Percentiles rank a stretch among this genome's conserved stretches.
Evolutionary conservation across 2,797 vertebrate genomes (phyloP).

Genomic region (Sorex maritimensis): DNA sequence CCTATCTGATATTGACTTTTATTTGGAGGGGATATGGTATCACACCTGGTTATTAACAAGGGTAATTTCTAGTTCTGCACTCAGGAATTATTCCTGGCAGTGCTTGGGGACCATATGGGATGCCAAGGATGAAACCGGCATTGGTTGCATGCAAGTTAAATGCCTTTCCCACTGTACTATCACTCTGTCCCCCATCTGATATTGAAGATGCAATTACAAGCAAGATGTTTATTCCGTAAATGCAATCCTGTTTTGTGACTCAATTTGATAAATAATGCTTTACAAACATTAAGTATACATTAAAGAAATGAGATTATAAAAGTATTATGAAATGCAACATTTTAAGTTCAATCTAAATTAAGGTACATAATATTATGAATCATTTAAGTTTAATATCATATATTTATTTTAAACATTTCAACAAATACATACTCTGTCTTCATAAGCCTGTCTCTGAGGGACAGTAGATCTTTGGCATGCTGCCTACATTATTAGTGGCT

Average conservation of each 20-base stretch:
- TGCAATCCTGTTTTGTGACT: background rate
- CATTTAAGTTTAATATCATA: background rate
- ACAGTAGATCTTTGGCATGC: background rate
- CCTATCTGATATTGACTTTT: no score
- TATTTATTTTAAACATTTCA: background rate
- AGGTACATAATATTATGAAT: no score
- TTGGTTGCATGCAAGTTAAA: no score
- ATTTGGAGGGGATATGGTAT: no score
- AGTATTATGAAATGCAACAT: background rate
- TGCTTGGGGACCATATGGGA: no score
- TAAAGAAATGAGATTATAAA: background rate
- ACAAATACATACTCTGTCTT: background rate
- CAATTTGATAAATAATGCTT: background rate
- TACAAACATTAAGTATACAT: background rate
- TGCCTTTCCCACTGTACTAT: no score
- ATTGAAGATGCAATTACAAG: background rate
- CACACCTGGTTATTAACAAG: no score
- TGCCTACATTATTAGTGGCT: background rate
- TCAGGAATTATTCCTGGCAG: no score
- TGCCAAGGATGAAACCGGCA: no score
- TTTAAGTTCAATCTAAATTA: no score
- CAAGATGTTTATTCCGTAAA: conserved; percentile 26
- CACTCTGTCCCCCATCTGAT: background rate
- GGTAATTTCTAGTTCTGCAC: no score
- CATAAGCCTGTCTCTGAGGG: background rate